Conservation (phyloP, 2,797 vertebrate species). For the Leptatherina wallacei region DNA sequence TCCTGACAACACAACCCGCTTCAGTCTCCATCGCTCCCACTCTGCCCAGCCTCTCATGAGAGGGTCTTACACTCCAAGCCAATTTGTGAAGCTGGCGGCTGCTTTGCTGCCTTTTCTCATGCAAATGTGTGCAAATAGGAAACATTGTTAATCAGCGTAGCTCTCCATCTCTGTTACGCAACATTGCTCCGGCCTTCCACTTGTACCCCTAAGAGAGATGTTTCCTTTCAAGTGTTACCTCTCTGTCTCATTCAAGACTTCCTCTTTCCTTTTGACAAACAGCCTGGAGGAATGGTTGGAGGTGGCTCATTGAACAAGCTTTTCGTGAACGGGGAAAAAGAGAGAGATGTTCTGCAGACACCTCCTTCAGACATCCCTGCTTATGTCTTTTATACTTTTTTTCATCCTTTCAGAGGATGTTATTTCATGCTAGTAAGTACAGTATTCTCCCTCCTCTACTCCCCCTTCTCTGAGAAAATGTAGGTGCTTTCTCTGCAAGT, state of each 20-base stretch:
- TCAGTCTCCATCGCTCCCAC: conserved; percentile 34
- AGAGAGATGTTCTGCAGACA: conserved; percentile 50
- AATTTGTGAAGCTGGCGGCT: conserved; percentile 55
- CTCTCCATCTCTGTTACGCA: conserved; percentile 30
- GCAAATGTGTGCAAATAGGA: conserved; percentile 80
- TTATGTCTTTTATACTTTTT: conserved; percentile 34
- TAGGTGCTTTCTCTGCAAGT: conserved; percentile 51
- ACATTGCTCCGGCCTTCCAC: conserved; percentile 59
- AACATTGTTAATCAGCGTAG: conserved; percentile 61
- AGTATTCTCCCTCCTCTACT: conserved; percentile 35
- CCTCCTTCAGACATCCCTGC: conserved; percentile 38
- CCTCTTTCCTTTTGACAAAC: conserved; percentile 65
- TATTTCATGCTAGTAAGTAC: conserved; percentile 48
- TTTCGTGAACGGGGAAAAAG: conserved; percentile 31
- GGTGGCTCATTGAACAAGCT: conserved; percentile 59
- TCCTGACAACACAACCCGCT: conserved; percentile 46
- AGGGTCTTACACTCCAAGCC: conserved; percentile 42
- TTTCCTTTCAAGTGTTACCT: conserved; percentile 71
- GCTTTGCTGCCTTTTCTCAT: conserved; percentile 68
- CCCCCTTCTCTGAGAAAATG: conserved; percentile 40
- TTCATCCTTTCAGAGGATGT: conserved; percentile 42
- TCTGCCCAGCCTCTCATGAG: conserved; percentile 6
- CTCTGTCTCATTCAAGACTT: conserved; percentile 75
- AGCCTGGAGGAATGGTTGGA: conserved; percentile 48
- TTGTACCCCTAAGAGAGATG: conserved; percentile 69